Percentiles rank a stretch among this genome's conserved stretches.
These are phyloP conservation scores for Neoaliturus tenellus DNA, from an alignment of 2,888 invertebrate species.

Conservation along the genomic window DNA sequence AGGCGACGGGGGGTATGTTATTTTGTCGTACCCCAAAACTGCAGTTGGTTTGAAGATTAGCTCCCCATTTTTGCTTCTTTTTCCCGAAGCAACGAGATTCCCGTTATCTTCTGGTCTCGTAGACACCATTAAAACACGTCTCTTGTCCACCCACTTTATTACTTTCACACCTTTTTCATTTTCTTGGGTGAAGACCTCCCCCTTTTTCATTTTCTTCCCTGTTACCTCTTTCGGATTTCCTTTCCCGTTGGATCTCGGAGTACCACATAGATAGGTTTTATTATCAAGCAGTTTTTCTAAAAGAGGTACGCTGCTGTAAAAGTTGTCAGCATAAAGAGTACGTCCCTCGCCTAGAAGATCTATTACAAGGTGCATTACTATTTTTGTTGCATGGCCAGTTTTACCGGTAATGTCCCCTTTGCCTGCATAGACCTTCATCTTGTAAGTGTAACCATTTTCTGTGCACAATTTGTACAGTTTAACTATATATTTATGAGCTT, in stretches of 20 bases:
- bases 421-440: neutral
- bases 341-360: constrained; percentile 64
- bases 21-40: neutral
- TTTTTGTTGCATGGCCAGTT: constrained; percentile 66
- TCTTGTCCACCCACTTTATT: neutral
- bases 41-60: neutral
- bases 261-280: constrained; percentile 64
- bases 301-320: constrained; percentile 64
- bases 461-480: constrained; percentile 65
- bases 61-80: neutral
- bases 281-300: constrained; percentile 59
- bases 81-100: neutral
- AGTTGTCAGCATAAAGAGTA: constrained; percentile 66
- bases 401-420: constrained; percentile 66
- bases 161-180: neutral
- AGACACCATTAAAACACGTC: neutral
- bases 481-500: constrained; percentile 67
- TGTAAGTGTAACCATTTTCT: constrained; percentile 13
- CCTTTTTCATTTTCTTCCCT: constrained; percentile 58
- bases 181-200: neutral
- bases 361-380: constrained; percentile 61
- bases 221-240: constrained; percentile 60
- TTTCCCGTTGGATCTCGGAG: constrained; percentile 60
- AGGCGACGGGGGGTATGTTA: no score
- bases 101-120: neutral